A percentile compares a stretch with the other conserved stretches of the same genome.
Conservation (phyloP, 2,797 vertebrate genomes). For the Nannoperca obscura region DNA sequence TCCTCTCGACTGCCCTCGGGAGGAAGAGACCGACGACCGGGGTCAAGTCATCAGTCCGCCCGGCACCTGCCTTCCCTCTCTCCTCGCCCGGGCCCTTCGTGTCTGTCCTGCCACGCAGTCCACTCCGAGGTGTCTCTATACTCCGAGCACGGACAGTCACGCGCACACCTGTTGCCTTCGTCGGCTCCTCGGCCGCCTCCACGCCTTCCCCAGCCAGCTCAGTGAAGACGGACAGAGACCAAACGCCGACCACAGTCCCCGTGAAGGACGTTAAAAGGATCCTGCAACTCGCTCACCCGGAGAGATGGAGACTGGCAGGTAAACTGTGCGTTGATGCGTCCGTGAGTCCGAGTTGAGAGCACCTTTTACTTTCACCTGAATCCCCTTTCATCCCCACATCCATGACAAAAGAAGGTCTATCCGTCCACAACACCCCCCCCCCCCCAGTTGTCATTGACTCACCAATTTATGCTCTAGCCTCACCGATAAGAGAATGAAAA, state of each 20-base stretch:
- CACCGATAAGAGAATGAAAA: no score
- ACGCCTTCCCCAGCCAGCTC: constrained; percentile 46
- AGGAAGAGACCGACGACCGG: constrained; percentile 54
- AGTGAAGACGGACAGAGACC: constrained; percentile 31
- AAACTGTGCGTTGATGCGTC: constrained; percentile 27
- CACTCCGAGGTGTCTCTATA: constrained; percentile 4
- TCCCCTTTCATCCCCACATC: not conserved
- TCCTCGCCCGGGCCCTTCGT: not conserved
- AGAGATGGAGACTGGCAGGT: constrained; percentile 92
- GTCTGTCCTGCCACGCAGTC: constrained; percentile 33
- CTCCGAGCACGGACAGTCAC: constrained; percentile 43
- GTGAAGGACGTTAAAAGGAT: constrained; percentile 86
- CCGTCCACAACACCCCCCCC: not conserved
- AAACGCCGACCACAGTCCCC: constrained; percentile 55
- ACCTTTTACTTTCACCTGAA: not conserved
- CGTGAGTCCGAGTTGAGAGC: not conserved
- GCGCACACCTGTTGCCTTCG: constrained; percentile 71
- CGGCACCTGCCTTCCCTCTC: not conserved
- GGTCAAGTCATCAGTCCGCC: not conserved
- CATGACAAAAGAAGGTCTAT: not conserved
- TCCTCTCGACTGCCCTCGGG: constrained; percentile 26
- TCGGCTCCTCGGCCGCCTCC: constrained; percentile 76
- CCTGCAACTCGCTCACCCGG: constrained; percentile 85
- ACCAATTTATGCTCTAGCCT: not conserved
- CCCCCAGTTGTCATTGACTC: not conserved